Evolutionary conservation across 2,888 invertebrate genomes (phyloP).

Genomic region (Gastracanthus pulcherrimus): DNA sequence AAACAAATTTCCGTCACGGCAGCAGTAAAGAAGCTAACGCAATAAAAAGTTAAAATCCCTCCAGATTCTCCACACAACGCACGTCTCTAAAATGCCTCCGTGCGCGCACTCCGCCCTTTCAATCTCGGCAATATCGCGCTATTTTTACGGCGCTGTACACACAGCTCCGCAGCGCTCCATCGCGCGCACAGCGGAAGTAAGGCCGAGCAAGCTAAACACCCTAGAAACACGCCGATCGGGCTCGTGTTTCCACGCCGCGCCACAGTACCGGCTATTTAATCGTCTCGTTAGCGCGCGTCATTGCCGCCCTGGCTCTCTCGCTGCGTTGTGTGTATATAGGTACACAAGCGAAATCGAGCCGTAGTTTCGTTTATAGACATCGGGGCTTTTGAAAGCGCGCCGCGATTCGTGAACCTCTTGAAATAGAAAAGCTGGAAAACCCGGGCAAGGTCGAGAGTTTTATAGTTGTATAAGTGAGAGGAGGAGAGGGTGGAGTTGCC

Average conservation of each 20-base stretch:
- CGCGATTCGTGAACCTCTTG: slow-evolving; percentile 12
- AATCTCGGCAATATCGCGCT: neutral
- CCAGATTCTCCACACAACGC: too few species aligned
- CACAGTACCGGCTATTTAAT: slow-evolving; percentile 28
- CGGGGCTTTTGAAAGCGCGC: neutral
- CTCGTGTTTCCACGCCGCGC: slow-evolving; percentile 20
- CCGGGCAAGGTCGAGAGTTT: slow-evolving; percentile 8
- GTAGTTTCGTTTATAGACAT: neutral
- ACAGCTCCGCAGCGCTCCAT: neutral
- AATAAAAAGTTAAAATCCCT: neutral
- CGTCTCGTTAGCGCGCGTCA: slow-evolving; percentile 22
- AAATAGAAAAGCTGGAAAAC: slow-evolving; percentile 27
- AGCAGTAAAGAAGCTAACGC: too few species aligned
- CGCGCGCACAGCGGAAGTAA: slow-evolving; percentile 4
- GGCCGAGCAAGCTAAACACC: neutral
- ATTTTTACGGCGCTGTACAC: slow-evolving; percentile 11
- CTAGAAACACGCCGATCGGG: too few species aligned
- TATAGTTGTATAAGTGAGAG: too few species aligned
- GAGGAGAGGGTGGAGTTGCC: too few species aligned
- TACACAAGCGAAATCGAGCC: too few species aligned
- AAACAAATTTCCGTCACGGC: too few species aligned
- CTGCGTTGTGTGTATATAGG: too few species aligned
- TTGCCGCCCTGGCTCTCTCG: too few species aligned
- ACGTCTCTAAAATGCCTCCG: too few species aligned
- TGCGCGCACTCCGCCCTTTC: too few species aligned